These are phyloP conservation scores for Thymelicus lineola DNA, from an alignment of 2,888 invertebrate genomes.

Conservation along the genomic window DNA sequence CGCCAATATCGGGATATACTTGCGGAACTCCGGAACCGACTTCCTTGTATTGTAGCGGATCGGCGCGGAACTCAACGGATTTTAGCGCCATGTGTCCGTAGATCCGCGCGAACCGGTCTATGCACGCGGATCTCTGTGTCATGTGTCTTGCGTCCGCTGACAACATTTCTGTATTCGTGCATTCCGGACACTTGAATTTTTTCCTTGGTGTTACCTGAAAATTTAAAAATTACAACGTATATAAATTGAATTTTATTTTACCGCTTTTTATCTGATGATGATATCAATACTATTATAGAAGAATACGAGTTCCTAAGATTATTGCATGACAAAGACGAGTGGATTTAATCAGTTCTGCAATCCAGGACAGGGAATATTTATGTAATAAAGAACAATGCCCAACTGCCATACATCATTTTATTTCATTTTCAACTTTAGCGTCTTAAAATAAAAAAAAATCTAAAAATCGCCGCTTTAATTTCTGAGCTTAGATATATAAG, in stretches of 20 bases:
- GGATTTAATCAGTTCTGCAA: too few species aligned
- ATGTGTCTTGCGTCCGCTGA: slow-evolving; percentile 97
- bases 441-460: too few species aligned
- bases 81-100: slow-evolving; percentile 95
- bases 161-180: slow-evolving; percentile 96
- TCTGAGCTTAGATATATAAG: too few species aligned
- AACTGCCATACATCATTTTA: too few species aligned
- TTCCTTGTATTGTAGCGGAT: slow-evolving; percentile 96
- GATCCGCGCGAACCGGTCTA: slow-evolving; percentile 90
- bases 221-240: background rate
- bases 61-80: slow-evolving; percentile 96
- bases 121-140: slow-evolving; percentile 96
- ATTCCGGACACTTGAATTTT: slow-evolving; percentile 98
- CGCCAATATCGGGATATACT: slow-evolving; percentile 94
- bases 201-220: slow-evolving; percentile 96
- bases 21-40: slow-evolving; percentile 94
- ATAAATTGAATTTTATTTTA: background rate
- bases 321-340: too few species aligned
- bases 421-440: too few species aligned
- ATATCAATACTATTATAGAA: too few species aligned
- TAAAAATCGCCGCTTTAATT: too few species aligned
- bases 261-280: too few species aligned
- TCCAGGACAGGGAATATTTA: too few species aligned
- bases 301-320: too few species aligned
- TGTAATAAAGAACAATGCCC: too few species aligned